phyloP scores from a whole-genome alignment of 1,140 invertebrate genomes.

The Drosophila azteca region DNA sequence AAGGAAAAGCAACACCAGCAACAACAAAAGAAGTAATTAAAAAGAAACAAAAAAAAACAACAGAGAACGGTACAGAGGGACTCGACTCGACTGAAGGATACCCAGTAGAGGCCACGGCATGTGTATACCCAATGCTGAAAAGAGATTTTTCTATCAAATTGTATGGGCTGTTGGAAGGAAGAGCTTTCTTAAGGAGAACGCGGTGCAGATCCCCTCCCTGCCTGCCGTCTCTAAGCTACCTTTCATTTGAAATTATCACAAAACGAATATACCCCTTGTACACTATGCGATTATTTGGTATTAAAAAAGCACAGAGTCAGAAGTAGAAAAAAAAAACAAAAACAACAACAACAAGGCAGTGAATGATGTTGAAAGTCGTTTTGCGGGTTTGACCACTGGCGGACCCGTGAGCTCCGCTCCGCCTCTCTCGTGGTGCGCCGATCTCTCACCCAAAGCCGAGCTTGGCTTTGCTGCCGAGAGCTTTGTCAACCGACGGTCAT shows the following conservation, averaged over 20 bases:
- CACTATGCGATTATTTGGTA: no score
- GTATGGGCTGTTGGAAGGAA: no score
- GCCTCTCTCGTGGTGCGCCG: constrained; percentile 1
- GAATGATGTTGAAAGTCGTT: constrained; percentile 81
- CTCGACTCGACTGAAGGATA: constrained; percentile 12
- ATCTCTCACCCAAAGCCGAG: constrained; percentile 11
- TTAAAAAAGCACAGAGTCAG: constrained; percentile 21
- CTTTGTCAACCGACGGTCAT: background rate
- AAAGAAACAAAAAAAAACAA: constrained; percentile 48
- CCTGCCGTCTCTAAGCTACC: no score
- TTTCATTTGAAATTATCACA: no score
- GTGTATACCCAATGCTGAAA: constrained; percentile 15
- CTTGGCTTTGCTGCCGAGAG: constrained; percentile 12
- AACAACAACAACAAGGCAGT: no score
- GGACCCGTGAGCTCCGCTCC: constrained; percentile 24
- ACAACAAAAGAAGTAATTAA: constrained; percentile 69
- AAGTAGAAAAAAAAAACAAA: no score
- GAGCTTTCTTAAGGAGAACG: no score
- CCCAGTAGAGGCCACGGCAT: background rate
- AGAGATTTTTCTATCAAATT: background rate
- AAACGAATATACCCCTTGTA: no score
- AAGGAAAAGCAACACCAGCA: constrained; percentile 33
- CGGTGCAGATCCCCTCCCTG: no score
- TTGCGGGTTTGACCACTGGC: constrained; percentile 72
- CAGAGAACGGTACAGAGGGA: constrained; percentile 37